phyloP scores from a whole-genome alignment of 2,797 vertebrate genomes.

The Syncerus caffer region DNA sequence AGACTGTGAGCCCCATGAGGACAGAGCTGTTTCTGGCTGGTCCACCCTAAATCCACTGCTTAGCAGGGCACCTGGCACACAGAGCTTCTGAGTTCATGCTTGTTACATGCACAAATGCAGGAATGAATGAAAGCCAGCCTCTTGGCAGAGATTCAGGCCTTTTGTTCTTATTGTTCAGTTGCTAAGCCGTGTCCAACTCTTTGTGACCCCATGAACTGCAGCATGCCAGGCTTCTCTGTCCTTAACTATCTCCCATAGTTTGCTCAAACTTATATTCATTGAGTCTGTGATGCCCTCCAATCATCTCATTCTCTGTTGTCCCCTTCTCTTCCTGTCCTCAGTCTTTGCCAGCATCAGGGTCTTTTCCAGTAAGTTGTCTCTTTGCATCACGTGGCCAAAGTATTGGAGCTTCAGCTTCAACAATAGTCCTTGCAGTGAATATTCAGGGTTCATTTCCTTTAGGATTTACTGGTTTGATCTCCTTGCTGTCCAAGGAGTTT shows the following conservation, averaged over 20 bases:
- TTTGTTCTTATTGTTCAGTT: background rate
- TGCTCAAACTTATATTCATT: background rate
- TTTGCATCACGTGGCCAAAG: background rate
- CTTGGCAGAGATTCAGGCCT: background rate
- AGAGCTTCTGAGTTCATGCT: background rate
- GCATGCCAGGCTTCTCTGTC: background rate
- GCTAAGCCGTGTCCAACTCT: background rate
- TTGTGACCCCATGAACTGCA: background rate
- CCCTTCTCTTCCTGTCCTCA: background rate
- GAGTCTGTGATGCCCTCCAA: background rate
- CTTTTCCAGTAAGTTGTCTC: background rate
- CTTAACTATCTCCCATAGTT: background rate
- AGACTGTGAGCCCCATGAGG: background rate
- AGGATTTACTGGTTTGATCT: background rate
- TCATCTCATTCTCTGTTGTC: background rate
- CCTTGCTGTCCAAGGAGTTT: background rate
- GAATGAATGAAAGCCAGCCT: background rate
- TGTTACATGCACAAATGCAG: too few species aligned
- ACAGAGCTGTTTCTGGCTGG: background rate
- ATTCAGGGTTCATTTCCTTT: background rate
- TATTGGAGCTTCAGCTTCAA: background rate
- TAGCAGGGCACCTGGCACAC: fast-evolving
- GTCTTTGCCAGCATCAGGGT: background rate
- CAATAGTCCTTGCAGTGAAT: background rate
- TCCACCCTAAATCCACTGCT: background rate